A percentile compares a stretch with the other conserved stretches of the same genome.
Evolutionary conservation across 2,888 invertebrate species (phyloP).

Genomic region (Lypha dubia): DNA sequence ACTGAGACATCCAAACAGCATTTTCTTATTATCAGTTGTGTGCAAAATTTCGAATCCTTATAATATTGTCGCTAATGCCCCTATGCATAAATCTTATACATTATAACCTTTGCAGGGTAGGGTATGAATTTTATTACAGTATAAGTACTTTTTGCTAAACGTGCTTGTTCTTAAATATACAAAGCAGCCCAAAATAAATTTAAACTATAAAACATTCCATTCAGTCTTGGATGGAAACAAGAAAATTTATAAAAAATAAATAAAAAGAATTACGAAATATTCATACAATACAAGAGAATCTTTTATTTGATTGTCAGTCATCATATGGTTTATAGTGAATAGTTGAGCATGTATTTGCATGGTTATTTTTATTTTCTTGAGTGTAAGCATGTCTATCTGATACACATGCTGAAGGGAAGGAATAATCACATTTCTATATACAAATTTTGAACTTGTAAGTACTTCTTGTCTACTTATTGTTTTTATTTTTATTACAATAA

Average conservation of each 20-base stretch:
- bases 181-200: constrained; percentile 37
- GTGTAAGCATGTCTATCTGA: background rate
- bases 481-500: constrained; percentile 49
- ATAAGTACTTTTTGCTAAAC: background rate
- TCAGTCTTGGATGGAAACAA: constrained; percentile 1
- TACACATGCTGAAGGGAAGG: constrained; percentile 4
- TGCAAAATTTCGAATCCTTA: no score
- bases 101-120: background rate
- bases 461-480: constrained; percentile 43
- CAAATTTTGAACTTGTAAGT: constrained; percentile 36
- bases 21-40: no score
- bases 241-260: constrained; percentile 28
- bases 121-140: background rate
- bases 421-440: background rate
- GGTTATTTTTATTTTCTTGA: background rate
- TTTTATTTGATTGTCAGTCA: constrained; percentile 59
- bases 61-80: no score
- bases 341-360: background rate
- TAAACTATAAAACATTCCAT: constrained; percentile 21
- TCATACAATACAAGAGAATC: constrained; percentile 25
- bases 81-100: no score
- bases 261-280: constrained; percentile 15
- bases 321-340: constrained; percentile 34
- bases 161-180: background rate
- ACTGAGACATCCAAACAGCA: no score